Evolutionary conservation across 2,888 invertebrate species (phyloP), one percentile per base, ranked within the genome.

Genomic region (Aspidiotus destructor): DNA sequence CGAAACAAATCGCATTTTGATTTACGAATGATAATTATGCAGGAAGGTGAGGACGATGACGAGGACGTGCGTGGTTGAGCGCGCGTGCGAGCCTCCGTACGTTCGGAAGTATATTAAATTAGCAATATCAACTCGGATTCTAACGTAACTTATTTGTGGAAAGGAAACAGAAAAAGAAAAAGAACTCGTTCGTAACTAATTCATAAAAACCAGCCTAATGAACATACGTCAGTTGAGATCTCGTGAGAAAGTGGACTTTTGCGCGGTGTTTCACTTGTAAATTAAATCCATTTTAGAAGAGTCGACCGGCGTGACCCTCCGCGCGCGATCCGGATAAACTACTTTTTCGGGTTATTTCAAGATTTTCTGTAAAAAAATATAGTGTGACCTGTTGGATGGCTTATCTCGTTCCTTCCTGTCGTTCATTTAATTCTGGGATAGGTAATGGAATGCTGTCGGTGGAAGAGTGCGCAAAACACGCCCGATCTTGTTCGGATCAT

Each of bases 171-270:
- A 28, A 28, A 28, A 28, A 28, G 28, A 48, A 48, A 48, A n/a
- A 48, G n/a, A 48, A 48, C 48, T 48, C 48, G 48, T 48, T 48
- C n/a, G 48, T 48, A 48, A 48, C 44, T 52, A 62, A 62, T 62
- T 62, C 53, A 62, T 62, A 13, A 62, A 61, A 62, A 62, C 62
- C 62, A 62, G 62, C 62, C 52, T 62, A 62, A 62, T 62, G 62
- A 62, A 52, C 52, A n/a, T 52, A 52, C 52, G 62, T 52, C 52
- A 52, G 53, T 28, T 28, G 28, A 28, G 44, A 41, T 44, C 62
- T 62, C 62, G 62, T 62, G 62, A 62, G 62, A 62, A 62, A 62
- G 62, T 52, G 44, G 62, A 62, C 62, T 62, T 62, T 48, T 62
- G 62, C 28, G 28, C 62, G 62, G 62, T 52, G 62, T 62, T 62